Conservation (phyloP, 2,888 invertebrate species). For the Nysson spinosus region DNA sequence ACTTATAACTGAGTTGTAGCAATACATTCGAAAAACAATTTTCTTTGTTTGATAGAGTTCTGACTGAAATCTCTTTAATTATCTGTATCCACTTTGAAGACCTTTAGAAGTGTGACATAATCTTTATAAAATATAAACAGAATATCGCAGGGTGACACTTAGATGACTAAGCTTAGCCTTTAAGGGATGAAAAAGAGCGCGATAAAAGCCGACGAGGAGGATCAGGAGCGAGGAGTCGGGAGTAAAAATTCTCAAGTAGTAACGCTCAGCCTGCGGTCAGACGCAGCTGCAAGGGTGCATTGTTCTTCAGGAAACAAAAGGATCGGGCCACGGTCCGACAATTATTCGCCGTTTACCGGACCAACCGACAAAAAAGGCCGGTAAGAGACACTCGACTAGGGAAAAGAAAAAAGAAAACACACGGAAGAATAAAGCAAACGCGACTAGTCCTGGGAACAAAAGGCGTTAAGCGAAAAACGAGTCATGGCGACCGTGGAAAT, state of each 20-base stretch:
- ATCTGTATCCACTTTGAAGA: too few species aligned
- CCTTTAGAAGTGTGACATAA: too few species aligned
- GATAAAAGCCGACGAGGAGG: not conserved
- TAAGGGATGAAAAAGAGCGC: constrained; percentile 15
- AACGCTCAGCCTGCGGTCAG: constrained; percentile 49
- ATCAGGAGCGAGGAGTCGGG: constrained; percentile 11
- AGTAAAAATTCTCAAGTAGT: constrained; percentile 50
- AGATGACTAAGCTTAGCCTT: constrained; percentile 28
- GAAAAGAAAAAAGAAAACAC: constrained; percentile 41
- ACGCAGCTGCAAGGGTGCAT: constrained; percentile 55
- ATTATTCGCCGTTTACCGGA: constrained; percentile 71
- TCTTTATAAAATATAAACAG: constrained; percentile 22
- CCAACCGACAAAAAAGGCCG: constrained; percentile 45
- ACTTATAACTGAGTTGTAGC: too few species aligned
- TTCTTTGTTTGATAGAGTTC: too few species aligned
- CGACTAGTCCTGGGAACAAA: constrained; percentile 38
- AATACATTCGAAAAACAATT: too few species aligned
- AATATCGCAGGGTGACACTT: constrained; percentile 10
- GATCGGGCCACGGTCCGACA: constrained; percentile 61
- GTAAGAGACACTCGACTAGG: constrained; percentile 52
- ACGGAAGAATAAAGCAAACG: constrained; percentile 40
- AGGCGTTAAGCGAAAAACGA: constrained; percentile 44
- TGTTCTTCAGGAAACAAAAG: constrained; percentile 70
- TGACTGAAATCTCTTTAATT: too few species aligned
- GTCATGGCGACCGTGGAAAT: not conserved